Conservation (phyloP, 2,888 invertebrate species). For the Tinea semifulvella region DNA sequence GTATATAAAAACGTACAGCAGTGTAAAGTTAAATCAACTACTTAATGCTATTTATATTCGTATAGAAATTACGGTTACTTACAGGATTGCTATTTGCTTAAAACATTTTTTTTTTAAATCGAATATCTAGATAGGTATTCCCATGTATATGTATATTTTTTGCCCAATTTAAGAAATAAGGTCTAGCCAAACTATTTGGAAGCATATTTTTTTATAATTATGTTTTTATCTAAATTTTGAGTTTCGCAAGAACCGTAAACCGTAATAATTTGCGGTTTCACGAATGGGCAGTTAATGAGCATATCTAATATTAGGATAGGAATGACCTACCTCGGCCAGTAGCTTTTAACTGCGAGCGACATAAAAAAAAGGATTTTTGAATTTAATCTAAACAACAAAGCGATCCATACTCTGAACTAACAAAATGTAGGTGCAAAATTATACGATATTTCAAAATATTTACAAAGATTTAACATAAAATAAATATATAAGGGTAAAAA, state of each 20-base stretch:
- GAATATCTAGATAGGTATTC: too few relatives aligned
- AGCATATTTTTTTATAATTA: constrained; percentile 3
- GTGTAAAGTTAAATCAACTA: too few relatives aligned
- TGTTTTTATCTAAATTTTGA: constrained; percentile 25
- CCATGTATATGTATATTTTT: too few relatives aligned
- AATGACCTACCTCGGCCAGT: constrained; percentile 30
- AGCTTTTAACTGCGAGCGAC: constrained; percentile 8
- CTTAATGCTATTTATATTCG: too few relatives aligned
- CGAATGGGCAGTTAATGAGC: constrained; percentile 28
- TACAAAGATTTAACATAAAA: too few relatives aligned
- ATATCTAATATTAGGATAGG: constrained; percentile 18
- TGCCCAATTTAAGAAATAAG: constrained; percentile 1
- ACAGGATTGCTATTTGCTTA: too few relatives aligned
- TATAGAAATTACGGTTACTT: too few relatives aligned
- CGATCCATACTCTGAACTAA: constrained; percentile 21
- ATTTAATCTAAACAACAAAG: constrained; percentile 24
- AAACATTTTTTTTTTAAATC: too few relatives aligned
- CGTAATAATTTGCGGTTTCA: constrained; percentile 22
- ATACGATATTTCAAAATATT: too few relatives aligned
- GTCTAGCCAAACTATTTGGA: constrained; percentile 10
- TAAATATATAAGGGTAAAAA: too few relatives aligned
- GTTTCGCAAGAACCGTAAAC: constrained; percentile 22
- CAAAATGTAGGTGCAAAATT: too few relatives aligned
- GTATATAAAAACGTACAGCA: too few relatives aligned
- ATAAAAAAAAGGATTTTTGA: constrained; percentile 12